Evolutionary conservation across 2,888 invertebrate species (phyloP).

Genomic region (Punctoribates punctum): DNA sequence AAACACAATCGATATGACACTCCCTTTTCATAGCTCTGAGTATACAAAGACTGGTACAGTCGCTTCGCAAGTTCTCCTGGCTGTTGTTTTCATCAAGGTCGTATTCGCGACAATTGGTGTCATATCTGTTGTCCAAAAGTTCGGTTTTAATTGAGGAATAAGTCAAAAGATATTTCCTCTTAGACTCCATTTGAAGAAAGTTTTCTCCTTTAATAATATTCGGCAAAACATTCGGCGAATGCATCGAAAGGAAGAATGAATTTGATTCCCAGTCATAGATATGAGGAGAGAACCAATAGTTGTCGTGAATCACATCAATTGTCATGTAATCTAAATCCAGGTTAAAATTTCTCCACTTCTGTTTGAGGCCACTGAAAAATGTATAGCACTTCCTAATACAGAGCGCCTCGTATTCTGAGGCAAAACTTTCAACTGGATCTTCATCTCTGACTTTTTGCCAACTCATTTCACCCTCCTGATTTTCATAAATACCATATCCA

Average conservation of each 20-base stretch:
- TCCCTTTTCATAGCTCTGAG: background rate
- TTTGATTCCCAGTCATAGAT: background rate
- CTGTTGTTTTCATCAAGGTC: background rate
- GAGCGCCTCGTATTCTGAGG: background rate
- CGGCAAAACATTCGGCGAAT: background rate
- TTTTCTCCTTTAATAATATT: background rate
- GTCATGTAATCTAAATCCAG: background rate
- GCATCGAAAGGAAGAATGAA: background rate
- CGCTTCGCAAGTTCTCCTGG: background rate
- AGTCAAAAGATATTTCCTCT: background rate
- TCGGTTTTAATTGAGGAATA: background rate
- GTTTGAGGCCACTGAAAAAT: background rate
- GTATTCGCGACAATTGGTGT: background rate
- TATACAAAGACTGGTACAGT: background rate
- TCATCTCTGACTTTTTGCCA: background rate
- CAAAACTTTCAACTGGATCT: background rate
- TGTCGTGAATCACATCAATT: background rate
- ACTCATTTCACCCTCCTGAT: background rate
- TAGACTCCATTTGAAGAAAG: background rate
- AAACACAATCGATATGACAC: background rate
- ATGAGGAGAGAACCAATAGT: background rate
- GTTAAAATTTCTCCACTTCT: background rate
- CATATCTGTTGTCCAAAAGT: background rate
- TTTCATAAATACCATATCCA: background rate
- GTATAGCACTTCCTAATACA: conserved; percentile 11